Conservation (phyloP, 2,113 vertebrate genomes). For the Meriones unguiculatus region DNA sequence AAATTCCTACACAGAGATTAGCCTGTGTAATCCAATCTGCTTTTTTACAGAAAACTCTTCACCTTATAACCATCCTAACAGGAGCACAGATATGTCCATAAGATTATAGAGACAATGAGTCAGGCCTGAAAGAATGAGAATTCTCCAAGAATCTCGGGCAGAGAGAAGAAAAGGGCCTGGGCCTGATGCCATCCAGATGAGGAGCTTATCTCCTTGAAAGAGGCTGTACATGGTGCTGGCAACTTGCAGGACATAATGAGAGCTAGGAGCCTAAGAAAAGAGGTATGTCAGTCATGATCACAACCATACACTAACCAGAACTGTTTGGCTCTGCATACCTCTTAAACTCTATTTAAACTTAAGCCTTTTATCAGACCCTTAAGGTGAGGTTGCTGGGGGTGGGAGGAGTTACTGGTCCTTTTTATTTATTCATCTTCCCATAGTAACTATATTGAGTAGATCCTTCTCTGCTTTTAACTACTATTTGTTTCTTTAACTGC, state of each 20-base stretch:
- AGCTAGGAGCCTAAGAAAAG: background rate
- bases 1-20: background rate
- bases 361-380: background rate
- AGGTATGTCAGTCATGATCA: background rate
- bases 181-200: background rate
- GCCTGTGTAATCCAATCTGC: slow-evolving; percentile 7
- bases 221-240: background rate
- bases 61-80: background rate
- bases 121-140: background rate
- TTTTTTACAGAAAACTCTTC: slow-evolving; percentile 1
- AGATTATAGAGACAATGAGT: background rate
- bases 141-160: background rate
- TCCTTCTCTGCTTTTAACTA: background rate
- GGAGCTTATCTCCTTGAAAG: background rate
- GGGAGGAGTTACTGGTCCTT: background rate
- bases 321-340: background rate
- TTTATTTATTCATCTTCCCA: background rate
- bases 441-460: background rate
- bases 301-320: background rate
- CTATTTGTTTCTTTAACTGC: background rate
- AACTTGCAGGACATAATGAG: background rate
- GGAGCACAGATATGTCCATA: background rate
- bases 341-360: background rate
- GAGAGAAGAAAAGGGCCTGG: background rate
- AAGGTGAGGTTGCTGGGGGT: background rate